Evolutionary conservation across 2,797 vertebrate genomes (phyloP).

Genomic region (Coccyzus lansbergi): DNA sequence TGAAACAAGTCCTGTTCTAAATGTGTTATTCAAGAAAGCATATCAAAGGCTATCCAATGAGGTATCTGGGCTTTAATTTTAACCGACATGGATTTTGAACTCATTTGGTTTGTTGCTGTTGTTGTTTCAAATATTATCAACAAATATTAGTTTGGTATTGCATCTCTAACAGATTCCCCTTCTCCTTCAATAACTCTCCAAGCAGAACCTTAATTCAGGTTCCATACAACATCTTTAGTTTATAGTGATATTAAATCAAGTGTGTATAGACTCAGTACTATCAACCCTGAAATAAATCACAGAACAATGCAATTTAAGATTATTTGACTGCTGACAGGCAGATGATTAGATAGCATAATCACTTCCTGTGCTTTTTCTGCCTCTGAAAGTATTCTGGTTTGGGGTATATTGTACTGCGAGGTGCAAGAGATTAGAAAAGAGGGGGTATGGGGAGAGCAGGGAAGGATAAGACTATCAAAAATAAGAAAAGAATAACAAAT

Average conservation of each 20-base stretch:
- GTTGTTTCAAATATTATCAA: background rate
- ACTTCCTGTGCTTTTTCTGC: constrained; percentile 37
- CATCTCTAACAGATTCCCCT: constrained; percentile 13
- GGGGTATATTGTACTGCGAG: background rate
- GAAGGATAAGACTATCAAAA: background rate
- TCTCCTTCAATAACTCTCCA: constrained; percentile 12
- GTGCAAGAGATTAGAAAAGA: background rate
- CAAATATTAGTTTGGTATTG: background rate
- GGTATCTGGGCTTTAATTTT: constrained; percentile 39
- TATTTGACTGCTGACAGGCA: constrained; percentile 68
- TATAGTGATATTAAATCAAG: constrained; percentile 54
- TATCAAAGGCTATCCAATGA: constrained; percentile 43
- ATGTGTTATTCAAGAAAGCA: constrained; percentile 46
- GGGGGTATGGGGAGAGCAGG: background rate
- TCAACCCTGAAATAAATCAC: constrained; percentile 55
- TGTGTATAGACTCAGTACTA: constrained; percentile 44
- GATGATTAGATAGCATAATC: constrained; percentile 60
- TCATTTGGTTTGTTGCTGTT: background rate
- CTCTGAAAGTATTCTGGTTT: constrained; percentile 37
- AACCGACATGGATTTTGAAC: background rate
- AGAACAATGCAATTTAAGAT: constrained; percentile 73
- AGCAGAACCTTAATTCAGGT: constrained; percentile 61
- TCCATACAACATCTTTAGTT: constrained; percentile 35
- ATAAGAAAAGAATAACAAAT: constrained; percentile 17
- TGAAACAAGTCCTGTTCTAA: constrained; percentile 26